A percentile compares a stretch with the other conserved stretches of the same genome.
Conservation (phyloP, 2,888 invertebrate genomes). For the Aradus depressus region DNA sequence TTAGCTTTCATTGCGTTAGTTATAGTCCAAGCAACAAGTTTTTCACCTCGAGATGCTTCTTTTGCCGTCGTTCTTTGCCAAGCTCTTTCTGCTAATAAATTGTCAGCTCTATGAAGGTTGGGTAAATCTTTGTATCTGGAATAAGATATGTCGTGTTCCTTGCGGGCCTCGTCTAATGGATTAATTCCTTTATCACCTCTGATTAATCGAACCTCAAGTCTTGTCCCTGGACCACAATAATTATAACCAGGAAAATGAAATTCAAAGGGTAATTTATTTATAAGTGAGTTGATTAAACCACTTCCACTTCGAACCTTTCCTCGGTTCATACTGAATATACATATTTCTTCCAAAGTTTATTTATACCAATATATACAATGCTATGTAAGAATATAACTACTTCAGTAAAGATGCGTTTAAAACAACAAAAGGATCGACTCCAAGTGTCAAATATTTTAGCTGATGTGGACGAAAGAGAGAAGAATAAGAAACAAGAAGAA, state of each 20-base stretch:
- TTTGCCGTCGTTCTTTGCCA: conserved; percentile 21
- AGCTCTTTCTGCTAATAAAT: conserved; percentile 11
- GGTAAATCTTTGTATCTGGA: conserved; percentile 20
- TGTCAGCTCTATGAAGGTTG: conserved; percentile 17
- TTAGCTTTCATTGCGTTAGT: conserved; percentile 26
- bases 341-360: too few species aligned
- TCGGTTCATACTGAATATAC: too few species aligned
- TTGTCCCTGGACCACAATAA: conserved; percentile 17
- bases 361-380: too few species aligned
- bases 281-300: conserved; percentile 3
- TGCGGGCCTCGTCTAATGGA: conserved; percentile 34
- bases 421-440: too few species aligned
- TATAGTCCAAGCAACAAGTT: conserved; percentile 18
- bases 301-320: too few species aligned
- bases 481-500: too few species aligned
- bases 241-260: conserved; percentile 15
- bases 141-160: conserved; percentile 35
- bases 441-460: too few species aligned
- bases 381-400: too few species aligned
- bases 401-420: conserved; percentile 18
- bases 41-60: conserved; percentile 21
- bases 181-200: conserved; percentile 35
- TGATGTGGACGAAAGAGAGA: too few species aligned
- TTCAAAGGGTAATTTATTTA: too few species aligned
- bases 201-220: conserved; percentile 28